A percentile compares a stretch with the other conserved stretches of the same genome.
phyloP scores from a whole-genome alignment of 2,888 invertebrate species.

The Chorisops tibialis region DNA sequence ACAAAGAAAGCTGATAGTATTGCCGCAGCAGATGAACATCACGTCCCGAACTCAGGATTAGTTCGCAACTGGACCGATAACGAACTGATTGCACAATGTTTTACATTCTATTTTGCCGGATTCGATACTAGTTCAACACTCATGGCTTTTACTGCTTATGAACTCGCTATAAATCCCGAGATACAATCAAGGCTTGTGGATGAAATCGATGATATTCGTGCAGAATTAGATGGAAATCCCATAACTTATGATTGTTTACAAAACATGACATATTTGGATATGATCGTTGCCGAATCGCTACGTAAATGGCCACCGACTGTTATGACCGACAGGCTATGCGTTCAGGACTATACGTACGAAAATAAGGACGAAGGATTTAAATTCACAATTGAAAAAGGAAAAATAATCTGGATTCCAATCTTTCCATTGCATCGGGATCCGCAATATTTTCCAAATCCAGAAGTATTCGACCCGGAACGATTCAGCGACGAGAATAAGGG shows the following conservation, averaged over 20 bases:
- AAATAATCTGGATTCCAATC: constrained; percentile 40
- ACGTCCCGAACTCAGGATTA: not conserved
- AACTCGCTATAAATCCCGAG: constrained; percentile 55
- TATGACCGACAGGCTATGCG: constrained; percentile 53
- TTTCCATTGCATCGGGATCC: constrained; percentile 51
- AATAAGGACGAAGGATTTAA: constrained; percentile 32
- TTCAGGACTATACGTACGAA: constrained; percentile 52
- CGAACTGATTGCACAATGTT: constrained; percentile 36
- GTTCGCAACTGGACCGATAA: constrained; percentile 28
- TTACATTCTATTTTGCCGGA: constrained; percentile 54
- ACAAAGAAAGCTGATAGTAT: not conserved
- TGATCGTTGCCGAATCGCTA: constrained; percentile 58
- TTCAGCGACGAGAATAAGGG: constrained; percentile 51
- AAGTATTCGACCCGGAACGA: constrained; percentile 55
- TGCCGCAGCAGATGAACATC: not conserved
- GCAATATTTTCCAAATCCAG: constrained; percentile 52
- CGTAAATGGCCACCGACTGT: constrained; percentile 54
- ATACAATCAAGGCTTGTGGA: constrained; percentile 53
- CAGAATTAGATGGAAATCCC: constrained; percentile 45
- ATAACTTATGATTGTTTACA: constrained; percentile 56
- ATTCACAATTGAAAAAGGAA: constrained; percentile 29
- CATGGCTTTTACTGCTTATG: constrained; percentile 53
- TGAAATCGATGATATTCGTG: constrained; percentile 53
- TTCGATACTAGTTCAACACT: constrained; percentile 52
- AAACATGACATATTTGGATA: constrained; percentile 60